Conservation (phyloP, 2,888 invertebrate genomes). For the Aromia moschata region DNA sequence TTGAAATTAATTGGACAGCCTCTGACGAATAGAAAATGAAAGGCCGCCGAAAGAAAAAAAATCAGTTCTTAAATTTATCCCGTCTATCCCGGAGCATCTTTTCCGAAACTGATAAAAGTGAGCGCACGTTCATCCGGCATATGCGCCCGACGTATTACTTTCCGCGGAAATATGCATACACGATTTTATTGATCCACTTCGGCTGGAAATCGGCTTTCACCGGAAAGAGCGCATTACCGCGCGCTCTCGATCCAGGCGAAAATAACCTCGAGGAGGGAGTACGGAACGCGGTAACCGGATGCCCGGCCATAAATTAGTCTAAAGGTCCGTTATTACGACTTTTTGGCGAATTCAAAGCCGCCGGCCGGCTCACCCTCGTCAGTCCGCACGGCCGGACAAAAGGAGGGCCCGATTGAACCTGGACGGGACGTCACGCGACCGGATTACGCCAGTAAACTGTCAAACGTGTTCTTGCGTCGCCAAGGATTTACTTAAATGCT, state of each 20-base stretch:
- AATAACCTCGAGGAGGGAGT: constrained; percentile 48
- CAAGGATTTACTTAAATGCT: constrained; percentile 23
- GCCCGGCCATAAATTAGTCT: constrained; percentile 53
- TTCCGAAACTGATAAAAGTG: too few species aligned
- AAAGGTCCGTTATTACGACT: constrained; percentile 52
- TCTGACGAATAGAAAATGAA: too few species aligned
- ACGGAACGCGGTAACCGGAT: constrained; percentile 51
- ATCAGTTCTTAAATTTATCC: too few species aligned
- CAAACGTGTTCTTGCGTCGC: constrained; percentile 38
- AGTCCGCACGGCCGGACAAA: constrained; percentile 16
- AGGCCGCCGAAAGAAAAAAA: too few species aligned
- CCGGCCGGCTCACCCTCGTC: constrained; percentile 25
- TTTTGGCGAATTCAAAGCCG: constrained; percentile 43
- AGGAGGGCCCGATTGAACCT: constrained; percentile 28
- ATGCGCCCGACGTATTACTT: too few species aligned
- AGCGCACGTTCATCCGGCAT: too few species aligned
- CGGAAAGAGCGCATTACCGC: constrained; percentile 35
- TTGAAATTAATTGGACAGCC: too few species aligned
- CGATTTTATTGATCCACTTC: constrained; percentile 37
- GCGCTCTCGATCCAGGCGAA: constrained; percentile 47
- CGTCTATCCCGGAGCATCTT: too few species aligned
- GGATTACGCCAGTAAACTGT: constrained; percentile 42
- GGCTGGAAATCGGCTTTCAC: constrained; percentile 47
- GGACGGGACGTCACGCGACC: constrained; percentile 40
- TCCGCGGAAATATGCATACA: constrained; percentile 31